phyloP scores from a whole-genome alignment of 2,113 vertebrate genomes.

The Caracal caracal region DNA sequence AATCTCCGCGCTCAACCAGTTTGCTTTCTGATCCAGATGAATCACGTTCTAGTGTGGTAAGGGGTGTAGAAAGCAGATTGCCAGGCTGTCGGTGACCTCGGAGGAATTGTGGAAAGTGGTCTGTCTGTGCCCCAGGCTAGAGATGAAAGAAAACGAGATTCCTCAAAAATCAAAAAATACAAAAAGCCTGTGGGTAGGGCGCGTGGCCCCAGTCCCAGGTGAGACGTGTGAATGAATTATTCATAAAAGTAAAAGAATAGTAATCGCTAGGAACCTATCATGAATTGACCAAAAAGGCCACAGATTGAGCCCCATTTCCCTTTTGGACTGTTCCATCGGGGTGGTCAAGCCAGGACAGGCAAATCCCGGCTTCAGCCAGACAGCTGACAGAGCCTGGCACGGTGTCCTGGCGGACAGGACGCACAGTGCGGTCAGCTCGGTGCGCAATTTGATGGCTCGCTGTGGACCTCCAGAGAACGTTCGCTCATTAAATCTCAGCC shows the following conservation, averaged over 20 bases:
- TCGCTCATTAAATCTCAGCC: background rate
- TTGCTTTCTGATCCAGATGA: background rate
- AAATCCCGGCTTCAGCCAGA: background rate
- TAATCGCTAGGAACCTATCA: background rate
- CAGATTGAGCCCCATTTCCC: background rate
- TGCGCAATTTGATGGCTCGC: background rate
- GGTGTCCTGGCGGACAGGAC: background rate
- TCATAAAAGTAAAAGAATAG: background rate
- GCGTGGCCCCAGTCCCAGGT: background rate
- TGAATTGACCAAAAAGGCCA: background rate
- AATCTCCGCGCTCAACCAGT: background rate
- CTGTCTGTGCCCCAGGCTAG: background rate
- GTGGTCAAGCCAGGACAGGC: background rate
- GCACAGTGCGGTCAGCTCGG: background rate
- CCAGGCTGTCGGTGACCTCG: fast-evolving
- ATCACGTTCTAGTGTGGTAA: background rate
- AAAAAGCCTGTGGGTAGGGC: background rate
- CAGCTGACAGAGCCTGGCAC: fast-evolving
- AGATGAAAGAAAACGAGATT: background rate
- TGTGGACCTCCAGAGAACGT: background rate
- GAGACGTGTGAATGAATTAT: background rate
- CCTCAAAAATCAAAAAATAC: background rate
- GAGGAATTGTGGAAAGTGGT: background rate
- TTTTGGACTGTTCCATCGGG: too few species aligned
- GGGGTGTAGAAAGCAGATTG: background rate